These are phyloP conservation scores for Callospermophilus lateralis DNA, from an alignment of 2,113 vertebrate species.

Conservation along the genomic window DNA sequence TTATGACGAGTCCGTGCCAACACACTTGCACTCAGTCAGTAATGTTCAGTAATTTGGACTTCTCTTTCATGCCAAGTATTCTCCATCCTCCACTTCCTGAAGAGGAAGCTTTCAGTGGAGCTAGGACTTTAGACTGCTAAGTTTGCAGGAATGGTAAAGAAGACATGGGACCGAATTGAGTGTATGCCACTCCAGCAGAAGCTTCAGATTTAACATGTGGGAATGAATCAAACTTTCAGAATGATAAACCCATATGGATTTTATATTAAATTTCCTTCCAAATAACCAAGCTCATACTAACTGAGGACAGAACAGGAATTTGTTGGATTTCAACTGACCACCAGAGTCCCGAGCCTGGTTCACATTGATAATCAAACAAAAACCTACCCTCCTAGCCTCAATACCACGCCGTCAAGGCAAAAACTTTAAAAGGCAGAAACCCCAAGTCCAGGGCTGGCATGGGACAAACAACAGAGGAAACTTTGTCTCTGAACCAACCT, in stretches of 20 bases:
- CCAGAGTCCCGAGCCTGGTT: neutral
- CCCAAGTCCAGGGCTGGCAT: neutral
- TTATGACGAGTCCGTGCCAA: neutral
- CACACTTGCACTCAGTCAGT: neutral
- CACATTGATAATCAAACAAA: neutral
- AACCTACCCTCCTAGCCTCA: neutral
- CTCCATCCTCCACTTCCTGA: neutral
- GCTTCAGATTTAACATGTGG: neutral
- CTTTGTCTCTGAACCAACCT: neutral
- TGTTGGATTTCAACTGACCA: neutral
- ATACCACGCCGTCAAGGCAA: neutral
- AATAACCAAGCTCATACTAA: neutral
- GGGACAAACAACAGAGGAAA: neutral
- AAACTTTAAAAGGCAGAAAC: neutral
- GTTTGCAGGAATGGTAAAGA: neutral
- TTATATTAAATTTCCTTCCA: constrained; percentile 47
- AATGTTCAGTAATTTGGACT: neutral
- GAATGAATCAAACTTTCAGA: neutral
- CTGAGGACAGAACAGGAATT: neutral
- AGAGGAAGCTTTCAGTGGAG: neutral
- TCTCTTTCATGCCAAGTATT: neutral
- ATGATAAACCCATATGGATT: constrained; percentile 32
- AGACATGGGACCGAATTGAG: neutral
- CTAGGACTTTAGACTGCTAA: neutral
- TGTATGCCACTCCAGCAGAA: neutral